These are phyloP conservation scores for Seriola quinqueradiata DNA, from an alignment of 2,113 vertebrate species.

Conservation along the genomic window DNA sequence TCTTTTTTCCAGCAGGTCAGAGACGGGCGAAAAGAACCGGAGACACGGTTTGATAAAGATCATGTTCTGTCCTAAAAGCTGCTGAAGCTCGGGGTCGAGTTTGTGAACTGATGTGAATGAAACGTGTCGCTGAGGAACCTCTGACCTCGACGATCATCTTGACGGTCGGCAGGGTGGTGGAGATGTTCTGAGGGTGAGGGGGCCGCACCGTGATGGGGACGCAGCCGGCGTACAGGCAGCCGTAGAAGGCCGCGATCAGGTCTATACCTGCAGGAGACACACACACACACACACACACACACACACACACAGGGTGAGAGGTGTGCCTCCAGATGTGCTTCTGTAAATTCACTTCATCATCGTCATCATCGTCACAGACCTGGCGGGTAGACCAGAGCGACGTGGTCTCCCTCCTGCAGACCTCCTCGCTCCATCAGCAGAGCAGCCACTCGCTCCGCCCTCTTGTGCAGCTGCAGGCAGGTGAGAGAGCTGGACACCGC, in stretches of 20 bases:
- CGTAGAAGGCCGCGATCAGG: constrained; percentile 96
- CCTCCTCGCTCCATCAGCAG: constrained; percentile 96
- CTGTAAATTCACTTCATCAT: neutral
- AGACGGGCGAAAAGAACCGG: too few relatives aligned
- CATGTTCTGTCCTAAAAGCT: neutral
- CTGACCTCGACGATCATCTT: constrained; percentile 99
- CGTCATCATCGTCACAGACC: constrained; percentile 70
- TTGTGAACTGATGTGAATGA: too few relatives aligned
- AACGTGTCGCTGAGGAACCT: neutral
- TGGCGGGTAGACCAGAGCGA: constrained; percentile 97
- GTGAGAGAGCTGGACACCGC: constrained; percentile 96
- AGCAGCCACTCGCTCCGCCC: constrained; percentile 95
- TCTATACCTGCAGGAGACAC: constrained; percentile 89
- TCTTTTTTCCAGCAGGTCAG: too few relatives aligned
- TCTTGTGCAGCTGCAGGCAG: constrained; percentile 95
- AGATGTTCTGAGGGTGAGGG: constrained; percentile 97
- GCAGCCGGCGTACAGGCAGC: constrained; percentile 96
- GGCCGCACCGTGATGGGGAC: constrained; percentile 98
- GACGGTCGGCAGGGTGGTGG: constrained; percentile 96
- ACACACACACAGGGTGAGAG: neutral
- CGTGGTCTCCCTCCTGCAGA: constrained; percentile 96
- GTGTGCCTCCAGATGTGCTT: neutral
- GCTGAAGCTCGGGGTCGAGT: too few relatives aligned
- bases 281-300: too few relatives aligned
- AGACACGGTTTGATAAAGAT: neutral